Base-by-base conservation (phyloP, 2,888 invertebrate genomes). In the Hypolimnas misippus region DNA sequence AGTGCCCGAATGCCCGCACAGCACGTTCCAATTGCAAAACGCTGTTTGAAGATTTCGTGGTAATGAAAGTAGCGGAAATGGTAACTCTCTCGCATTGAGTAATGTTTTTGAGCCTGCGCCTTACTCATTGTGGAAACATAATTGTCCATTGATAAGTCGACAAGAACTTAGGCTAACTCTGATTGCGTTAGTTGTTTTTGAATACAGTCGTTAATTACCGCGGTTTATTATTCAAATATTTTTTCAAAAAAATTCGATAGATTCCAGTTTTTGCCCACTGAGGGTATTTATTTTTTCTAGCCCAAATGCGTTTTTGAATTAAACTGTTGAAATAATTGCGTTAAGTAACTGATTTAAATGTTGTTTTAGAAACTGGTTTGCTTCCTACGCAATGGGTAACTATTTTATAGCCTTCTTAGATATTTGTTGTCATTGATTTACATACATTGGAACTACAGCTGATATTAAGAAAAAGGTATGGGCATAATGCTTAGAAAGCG, bases 11-110 rank as follows among this genome's bases (percentile, higher is more conserved):
- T 87, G 88, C 80, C 86, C 86, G 84, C 86, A 84, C 84, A 86
- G 82, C 86, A 84, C 86, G 89, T 85, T 83, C 85, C 87, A 84
- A 87, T 89, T 91, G 88, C 89, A 85, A 90, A 88, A 89, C 77
- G 76, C 77, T 82, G 79, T 81, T 82, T 82, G 77, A 80, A 77
- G 71, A 77, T 75, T 78, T 76, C 73, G 76, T 76, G 75, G 76
- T 77, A 79, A 84, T 79, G 84, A 86, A 87, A 87, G 84, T 83
- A 76, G 78, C 81, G 83, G 84, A 86, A 84, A 84, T 78, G 74
- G 74, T 73, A 71, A 74, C 70, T 81, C 69, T 81, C 76, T 81
- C 79, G 56, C 14, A 57, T 67, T 67, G 64, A 57, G 67, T 59
- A 67, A 67, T 49, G 57, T 44, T 64, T 25, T 54, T 38, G 42